Evolutionary conservation across 2,113 vertebrate genomes (phyloP).

Genomic region (Heliornis fulica): DNA sequence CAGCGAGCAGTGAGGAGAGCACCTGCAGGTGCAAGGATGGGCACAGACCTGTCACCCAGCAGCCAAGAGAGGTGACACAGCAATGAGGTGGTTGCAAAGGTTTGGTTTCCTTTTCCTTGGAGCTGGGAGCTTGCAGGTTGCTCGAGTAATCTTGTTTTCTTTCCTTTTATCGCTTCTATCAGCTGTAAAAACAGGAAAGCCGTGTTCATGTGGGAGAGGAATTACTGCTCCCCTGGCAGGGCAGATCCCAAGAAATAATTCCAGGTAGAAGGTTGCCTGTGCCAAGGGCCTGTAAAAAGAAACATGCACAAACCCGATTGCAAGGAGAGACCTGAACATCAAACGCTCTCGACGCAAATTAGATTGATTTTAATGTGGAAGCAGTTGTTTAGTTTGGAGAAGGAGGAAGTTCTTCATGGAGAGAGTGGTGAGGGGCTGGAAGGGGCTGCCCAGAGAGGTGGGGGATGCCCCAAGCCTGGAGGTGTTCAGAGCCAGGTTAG

Average conservation of each 20-base stretch:
- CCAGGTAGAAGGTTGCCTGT: neutral
- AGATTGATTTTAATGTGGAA: neutral
- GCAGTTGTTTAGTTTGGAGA: too few species aligned
- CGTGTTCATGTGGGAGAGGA: neutral
- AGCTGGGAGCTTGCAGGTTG: neutral
- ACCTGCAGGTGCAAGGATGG: rapidly evolving
- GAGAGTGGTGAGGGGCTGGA: too few species aligned
- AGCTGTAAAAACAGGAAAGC: neutral
- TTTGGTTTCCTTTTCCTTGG: neutral
- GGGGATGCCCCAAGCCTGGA: too few species aligned
- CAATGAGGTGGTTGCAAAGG: neutral
- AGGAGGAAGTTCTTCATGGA: too few species aligned
- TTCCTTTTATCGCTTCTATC: neutral
- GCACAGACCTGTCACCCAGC: neutral
- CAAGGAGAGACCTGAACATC: neutral
- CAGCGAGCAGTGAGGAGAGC: rapidly evolving
- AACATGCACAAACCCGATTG: neutral
- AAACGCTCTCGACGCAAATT: neutral
- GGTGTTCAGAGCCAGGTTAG: too few species aligned
- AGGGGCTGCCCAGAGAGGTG: too few species aligned
- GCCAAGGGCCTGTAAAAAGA: neutral
- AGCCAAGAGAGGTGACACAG: neutral
- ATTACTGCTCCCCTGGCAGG: neutral
- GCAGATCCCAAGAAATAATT: neutral
- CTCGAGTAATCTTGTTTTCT: neutral